These are phyloP conservation scores for Kradibia gibbosae DNA, from an alignment of 1,140 invertebrate species.

Conservation along the genomic window DNA sequence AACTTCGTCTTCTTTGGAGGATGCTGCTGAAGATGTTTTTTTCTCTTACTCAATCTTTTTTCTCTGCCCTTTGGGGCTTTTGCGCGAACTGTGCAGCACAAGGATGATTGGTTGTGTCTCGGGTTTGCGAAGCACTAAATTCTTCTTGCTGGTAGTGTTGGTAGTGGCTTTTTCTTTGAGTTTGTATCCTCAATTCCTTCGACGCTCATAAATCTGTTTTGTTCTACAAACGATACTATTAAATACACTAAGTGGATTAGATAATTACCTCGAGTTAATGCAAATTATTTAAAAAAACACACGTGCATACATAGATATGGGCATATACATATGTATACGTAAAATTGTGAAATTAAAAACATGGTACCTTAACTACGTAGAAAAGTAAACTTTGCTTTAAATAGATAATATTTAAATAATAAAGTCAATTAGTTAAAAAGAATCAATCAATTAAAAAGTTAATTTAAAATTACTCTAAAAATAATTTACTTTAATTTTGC, in stretches of 20 bases:
- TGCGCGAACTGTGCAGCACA: slow-evolving; percentile 24
- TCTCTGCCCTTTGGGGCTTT: slow-evolving; percentile 34
- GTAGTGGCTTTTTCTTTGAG: background rate
- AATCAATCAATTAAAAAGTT: too few relatives aligned
- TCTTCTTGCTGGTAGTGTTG: slow-evolving; percentile 39
- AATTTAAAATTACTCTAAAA: too few relatives aligned
- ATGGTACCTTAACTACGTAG: too few relatives aligned
- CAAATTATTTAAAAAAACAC: background rate
- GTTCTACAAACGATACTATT: slow-evolving; percentile 23
- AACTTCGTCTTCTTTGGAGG: slow-evolving; percentile 32
- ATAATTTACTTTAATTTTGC: too few relatives aligned
- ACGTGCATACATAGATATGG: too few relatives aligned
- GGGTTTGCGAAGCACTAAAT: slow-evolving; percentile 54
- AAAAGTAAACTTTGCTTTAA: too few relatives aligned
- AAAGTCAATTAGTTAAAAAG: too few relatives aligned
- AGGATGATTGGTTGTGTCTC: slow-evolving; percentile 55
- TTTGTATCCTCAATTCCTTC: slow-evolving; percentile 35
- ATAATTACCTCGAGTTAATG: background rate
- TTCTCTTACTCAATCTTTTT: slow-evolving; percentile 29
- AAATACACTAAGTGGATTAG: slow-evolving; percentile 42
- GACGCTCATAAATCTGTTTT: slow-evolving; percentile 41
- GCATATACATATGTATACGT: too few relatives aligned
- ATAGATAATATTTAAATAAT: too few relatives aligned
- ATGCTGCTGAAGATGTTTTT: slow-evolving; percentile 10
- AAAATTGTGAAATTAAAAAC: too few relatives aligned